Evolutionary conservation across 2,113 vertebrate species (phyloP), one percentile per base, ranked within the genome.

Genomic region (Hoplias malabaricus): DNA sequence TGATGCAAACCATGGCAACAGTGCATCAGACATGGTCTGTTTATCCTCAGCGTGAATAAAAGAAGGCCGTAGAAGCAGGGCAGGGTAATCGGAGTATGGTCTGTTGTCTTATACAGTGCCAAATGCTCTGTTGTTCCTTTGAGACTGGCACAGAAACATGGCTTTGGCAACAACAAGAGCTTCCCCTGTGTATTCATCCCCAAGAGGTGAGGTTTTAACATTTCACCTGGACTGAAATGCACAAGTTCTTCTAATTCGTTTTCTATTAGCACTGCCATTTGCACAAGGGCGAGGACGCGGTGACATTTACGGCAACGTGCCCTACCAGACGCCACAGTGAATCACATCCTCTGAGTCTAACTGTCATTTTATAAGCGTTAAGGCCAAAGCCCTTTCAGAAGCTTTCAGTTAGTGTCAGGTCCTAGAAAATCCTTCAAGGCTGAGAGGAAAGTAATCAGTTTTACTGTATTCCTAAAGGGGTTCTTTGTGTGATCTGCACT

Each of bases 1-100:
- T 81, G 62, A 59, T 40, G 43, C 63, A 56, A 42, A 54, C 70
- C 9, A 34, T 53, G 69, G 59, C 25, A 81, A 68, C 13, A 57
- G 21, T 29, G 34, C 27, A 57, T 71, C 38, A 75, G 4, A 5
- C 19, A 25, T 29, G 14, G 34, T 46, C 16, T 40, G 23, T 25
- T 75, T 75, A 29, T 21, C 38, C 50, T 29, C 16, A 66, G 2
- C 27, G 50, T 27, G 42, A 16, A 38, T 34, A 3, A 69, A 46
- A 59, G 27, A 46, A 36, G 66, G 54, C 21, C 40, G 3, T 2
- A n/a, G n/a, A 72, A 56, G 19, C 67, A 70, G 59, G n/a, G 61
- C 46, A 9, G 13, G 1, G 59, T 72, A 81, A 72, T 76, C 48
- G 1, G 73, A 71, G 29, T 57, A 12, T 34, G 40, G 16, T 43